Base-by-base conservation (phyloP, 2,113 vertebrate species). In the Orientallactaga bullata region DNA sequence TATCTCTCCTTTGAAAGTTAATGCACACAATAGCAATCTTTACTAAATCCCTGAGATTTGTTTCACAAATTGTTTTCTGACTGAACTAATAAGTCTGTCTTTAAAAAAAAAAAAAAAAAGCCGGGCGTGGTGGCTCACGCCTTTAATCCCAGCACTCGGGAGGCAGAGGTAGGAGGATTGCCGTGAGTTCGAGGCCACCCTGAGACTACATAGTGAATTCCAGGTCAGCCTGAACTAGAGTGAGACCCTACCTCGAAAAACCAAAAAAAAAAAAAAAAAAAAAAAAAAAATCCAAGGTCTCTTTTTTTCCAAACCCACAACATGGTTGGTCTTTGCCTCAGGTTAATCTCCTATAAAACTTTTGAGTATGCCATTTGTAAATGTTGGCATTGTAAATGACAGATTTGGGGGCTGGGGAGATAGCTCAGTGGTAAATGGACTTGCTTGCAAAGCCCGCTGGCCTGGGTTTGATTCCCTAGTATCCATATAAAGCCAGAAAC, bases 351-450 rank as follows among this genome's bases (percentile, higher is more conserved):
- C 74, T 69, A 16, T 73, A 66, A 85, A 91, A 66, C n/a, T n/a
- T 66, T 81, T 32, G 26, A 90, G 7, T 74, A 37, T 51, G 23
- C 37, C 47, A 66, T 93, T 85, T 88, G 5, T 89, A 93, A 91
- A 66, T 80, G 5, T 91, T 87, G 87, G 9, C 66, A 71, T 88
- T 96, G 61, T 85, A 80, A 95, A 37, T 90, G 39, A 88, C 39
- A 86, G n/a, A n/a, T n/a, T n/a, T n/a, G n/a, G n/a, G n/a, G 92
- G 51, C 51, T 7, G 51, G 51, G 51, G 51, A 51, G 51, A 51
- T 51, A 12, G 51, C 51, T 51, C 51, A 51, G 51, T 51, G 51
- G 51, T 51, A 51, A 51, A 51, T 7, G 51, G 7, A 12, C 51
- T 51, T 51, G 51, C 51, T 51, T 51, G 51, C 51, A 51, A 51